Evolutionary conservation across 2,113 vertebrate species (phyloP), one percentile per base, ranked within the genome.

Genomic region (Oryzias curvinotus): DNA sequence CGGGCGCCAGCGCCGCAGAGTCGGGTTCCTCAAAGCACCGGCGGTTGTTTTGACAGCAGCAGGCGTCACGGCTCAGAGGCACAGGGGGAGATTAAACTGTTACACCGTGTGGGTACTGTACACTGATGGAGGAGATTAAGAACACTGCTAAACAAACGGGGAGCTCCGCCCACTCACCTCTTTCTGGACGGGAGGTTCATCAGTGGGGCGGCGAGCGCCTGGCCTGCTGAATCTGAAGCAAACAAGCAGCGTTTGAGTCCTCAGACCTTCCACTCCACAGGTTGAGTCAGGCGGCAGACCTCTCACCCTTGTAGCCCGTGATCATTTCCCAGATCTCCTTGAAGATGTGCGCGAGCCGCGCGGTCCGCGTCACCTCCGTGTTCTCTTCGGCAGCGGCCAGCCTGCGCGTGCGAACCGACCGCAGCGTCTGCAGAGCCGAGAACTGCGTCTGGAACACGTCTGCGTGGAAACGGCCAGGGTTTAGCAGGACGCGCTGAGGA

Each of bases 401-500:
- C 28, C 97, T 93, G 30, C 97, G 92, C 0, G 97, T 98, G 13
- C 97, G 91, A 10, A 99, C 97, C 0, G 97, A 99, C 51, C 97
- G 94, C 0, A 97, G 86, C 4, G 97, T 98, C 88, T 99, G 97
- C 57, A 99, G 92, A 30, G 97, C 97, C 6, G 97, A 97, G 87
- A 98, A 99, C 93, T 98, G 97, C 8, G 97, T 99, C 93, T 98
- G 94, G 92, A 99, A 99, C 84, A 99, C 97, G 7, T 99, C 97
- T 99, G 90, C 3, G 90, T 57, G 71, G 19, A 51, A 13, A 30
- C 2, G 10, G 36, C 36, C 10, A 3, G 36, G 36, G 36, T 10
- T 36, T 36, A 36, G 3, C 10, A 10, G 5, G 36, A 36, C 36
- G 36, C 36, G 10, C 8, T 10, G 0, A 12, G 36, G 8, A 3